A percentile compares a stretch with the other conserved stretches of the same genome.
phyloP scores from a whole-genome alignment of 2,888 invertebrate species.

The Dasypolia templi region DNA sequence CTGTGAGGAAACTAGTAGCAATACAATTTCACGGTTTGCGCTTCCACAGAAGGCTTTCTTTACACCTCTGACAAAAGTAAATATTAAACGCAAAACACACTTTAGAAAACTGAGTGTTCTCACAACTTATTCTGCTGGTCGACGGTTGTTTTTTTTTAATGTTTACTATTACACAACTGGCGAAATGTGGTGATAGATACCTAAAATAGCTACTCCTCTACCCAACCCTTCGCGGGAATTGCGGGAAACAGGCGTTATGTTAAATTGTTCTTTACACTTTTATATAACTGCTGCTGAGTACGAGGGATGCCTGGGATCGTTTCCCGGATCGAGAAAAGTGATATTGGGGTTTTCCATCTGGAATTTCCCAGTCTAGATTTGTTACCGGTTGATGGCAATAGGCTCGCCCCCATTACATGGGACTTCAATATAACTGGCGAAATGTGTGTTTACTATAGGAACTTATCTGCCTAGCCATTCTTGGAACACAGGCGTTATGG shows the following conservation, averaged over 20 bases:
- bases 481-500: neutral
- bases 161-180: neutral
- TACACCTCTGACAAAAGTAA: constrained; percentile 64
- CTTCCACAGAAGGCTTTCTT: constrained; percentile 65
- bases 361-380: neutral
- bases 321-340: neutral
- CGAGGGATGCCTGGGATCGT: neutral
- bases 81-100: constrained; percentile 66
- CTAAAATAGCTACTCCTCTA: neutral
- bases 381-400: neutral
- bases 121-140: constrained; percentile 4
- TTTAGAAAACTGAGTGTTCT: constrained; percentile 45
- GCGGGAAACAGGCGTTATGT: neutral
- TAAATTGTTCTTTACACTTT: too few relatives aligned
- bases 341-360: neutral
- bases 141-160: neutral
- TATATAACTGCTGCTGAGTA: neutral
- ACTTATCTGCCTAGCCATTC: neutral
- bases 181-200: too few relatives aligned
- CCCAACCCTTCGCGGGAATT: neutral
- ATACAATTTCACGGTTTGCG: constrained; percentile 65
- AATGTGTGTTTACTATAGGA: neutral
- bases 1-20: constrained; percentile 58
- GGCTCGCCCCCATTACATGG: neutral
- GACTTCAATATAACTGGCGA: neutral